Evolutionary conservation across 2,797 vertebrate genomes (phyloP), one percentile per base, ranked within the genome.

Genomic region (Ptychadena robeensis): DNA sequence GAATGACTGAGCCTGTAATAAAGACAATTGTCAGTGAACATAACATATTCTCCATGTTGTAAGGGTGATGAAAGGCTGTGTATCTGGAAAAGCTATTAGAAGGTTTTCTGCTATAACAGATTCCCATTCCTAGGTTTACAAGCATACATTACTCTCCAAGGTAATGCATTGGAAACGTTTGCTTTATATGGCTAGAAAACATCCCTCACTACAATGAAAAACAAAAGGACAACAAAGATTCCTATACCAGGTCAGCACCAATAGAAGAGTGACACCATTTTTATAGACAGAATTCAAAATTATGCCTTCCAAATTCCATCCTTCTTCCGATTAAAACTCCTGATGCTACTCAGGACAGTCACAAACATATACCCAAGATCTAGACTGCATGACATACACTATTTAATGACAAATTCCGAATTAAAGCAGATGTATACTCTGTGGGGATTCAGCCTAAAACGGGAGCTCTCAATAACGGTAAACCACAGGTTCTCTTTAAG

Each of bases 11-110:
- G 70, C 64, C 63, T 15, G 64, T 59, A 80, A 84, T 84, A 84
- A 80, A 84, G 77, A 80, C 76, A 74, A 79, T 70, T 80, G 77
- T 84, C 82, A 80, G 77, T 69, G 77, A 69, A 48, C 64, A 75
- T 84, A 74, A 74, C 38, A 64, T 53, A 34, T 25, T 31, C 25
- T 63, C 48, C 28, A 71, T 69, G 64, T 80, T 80, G n/a, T 69
- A 27, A 57, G 74, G 31, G 77, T 74, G 82, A 69, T 80, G 77
- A 84, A 67, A 79, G n/a, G 11, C 59, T 9, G n/a, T n/a, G 53
- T 65, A 75, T 57, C 82, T 84, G 82, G 82, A 84, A 80, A 75
- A 48, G 65, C 30, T 63, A 80, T 84, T 73, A 80, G 14, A 74
- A 67, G 64, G 65, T 9, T 28, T 64, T 37, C 37, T 25, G 65